Base-by-base conservation (phyloP, 2,888 invertebrate species). In the Limenitis camilla region DNA sequence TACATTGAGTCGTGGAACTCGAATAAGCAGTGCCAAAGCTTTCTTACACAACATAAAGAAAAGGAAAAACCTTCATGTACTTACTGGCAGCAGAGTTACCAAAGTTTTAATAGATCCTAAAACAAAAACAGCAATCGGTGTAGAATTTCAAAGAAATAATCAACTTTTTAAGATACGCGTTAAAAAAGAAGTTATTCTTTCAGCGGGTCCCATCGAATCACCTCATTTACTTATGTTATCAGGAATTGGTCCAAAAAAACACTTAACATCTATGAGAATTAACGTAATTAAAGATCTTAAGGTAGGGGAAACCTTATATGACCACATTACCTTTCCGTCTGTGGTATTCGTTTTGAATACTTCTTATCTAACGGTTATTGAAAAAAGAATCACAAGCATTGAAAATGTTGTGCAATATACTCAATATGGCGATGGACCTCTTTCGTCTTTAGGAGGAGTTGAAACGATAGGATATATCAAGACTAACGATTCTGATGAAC, bases 161-260 rank as follows among this genome's bases (percentile, higher is more conserved):
- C 61, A 91, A 87, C 40, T 91, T 4, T 81, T 81, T 58, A 66
- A 68, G 59, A 78, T 85, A 39, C 61, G 63, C 55, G 85, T 85
- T 5, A 78, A 71, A 1, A 90, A 89, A 60, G 91, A 91, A 71
- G 89, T 90, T 0, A 83, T 91, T 40, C 62, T 90, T 6, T 91
- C 92, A 6, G 93, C 92, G 1, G 94, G 96, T 0, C 91, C 94
- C 0, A 91, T 96, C 58, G 94, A 93, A 74, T 92, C 94, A 0
- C 93, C 96, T 0, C 94, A 96, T 73, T 71, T 96, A 8, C 65
- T 92, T 11, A 90, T 92, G 90, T 74, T 92, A 2, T 91, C 91
- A 0, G 92, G 92, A 1, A 74, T 93, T 8, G 93, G 93, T 0
- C 92, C 93, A 1, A 85, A 74, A 62, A 74, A 88, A 4, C 91